Evolutionary conservation across 2,113 vertebrate genomes (phyloP).

Genomic region (Hyla sarda): DNA sequence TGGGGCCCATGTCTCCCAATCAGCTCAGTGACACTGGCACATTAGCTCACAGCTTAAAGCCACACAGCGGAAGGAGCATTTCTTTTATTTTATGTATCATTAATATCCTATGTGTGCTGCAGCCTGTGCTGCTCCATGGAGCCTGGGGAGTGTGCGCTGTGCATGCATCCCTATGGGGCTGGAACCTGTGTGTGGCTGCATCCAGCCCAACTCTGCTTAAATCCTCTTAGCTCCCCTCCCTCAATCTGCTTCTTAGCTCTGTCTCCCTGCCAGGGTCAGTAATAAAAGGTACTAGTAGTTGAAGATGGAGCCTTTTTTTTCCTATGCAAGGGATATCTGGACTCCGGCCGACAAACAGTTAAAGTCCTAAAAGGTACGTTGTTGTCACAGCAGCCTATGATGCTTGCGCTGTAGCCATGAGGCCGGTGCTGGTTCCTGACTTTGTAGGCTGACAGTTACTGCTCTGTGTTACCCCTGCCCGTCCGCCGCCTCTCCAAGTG

Average conservation of each 20-base stretch:
- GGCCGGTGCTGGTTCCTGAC: not conserved
- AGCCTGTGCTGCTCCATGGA: not conserved
- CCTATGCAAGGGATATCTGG: not conserved
- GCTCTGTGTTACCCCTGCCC: not conserved
- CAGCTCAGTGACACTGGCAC: conserved; percentile 52
- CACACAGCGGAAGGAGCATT: conserved; percentile 42
- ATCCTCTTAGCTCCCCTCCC: conserved; percentile 44
- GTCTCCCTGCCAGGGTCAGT: conserved; percentile 6
- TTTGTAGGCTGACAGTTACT: not conserved
- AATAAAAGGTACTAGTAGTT: not conserved
- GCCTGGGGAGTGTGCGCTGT: not conserved
- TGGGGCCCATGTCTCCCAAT: conserved; percentile 51
- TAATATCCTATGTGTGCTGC: not conserved
- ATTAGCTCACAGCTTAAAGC: conserved; percentile 56
- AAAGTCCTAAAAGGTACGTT: conserved; percentile 27
- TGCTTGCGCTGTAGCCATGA: not conserved
- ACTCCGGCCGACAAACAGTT: conserved; percentile 6
- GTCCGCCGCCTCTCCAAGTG: not conserved
- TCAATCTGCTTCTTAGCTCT: conserved; percentile 17
- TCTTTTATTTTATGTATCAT: conserved; percentile 47
- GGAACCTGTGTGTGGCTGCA: conserved; percentile 48
- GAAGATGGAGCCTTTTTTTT: not conserved
- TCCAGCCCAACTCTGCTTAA: conserved; percentile 20
- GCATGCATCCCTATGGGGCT: not conserved
- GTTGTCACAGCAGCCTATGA: not conserved